phyloP scores from a whole-genome alignment of 2,888 invertebrate species.

The Yponomeuta plumbellus region DNA sequence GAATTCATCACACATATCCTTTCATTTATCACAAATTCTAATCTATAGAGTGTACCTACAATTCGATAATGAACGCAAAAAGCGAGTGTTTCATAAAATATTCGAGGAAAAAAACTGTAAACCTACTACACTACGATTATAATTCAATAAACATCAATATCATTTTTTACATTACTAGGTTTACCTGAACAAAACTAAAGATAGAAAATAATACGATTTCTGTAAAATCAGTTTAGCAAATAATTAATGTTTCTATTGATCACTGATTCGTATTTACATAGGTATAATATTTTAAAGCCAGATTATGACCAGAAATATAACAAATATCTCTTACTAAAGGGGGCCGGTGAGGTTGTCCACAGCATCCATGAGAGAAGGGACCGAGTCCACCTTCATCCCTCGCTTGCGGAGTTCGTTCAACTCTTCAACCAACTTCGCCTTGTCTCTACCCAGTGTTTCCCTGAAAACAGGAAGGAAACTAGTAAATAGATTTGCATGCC shows the following conservation, averaged over 20 bases:
- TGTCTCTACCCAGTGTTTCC: conserved; percentile 80
- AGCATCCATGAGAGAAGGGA: conserved; percentile 79
- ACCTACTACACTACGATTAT: neutral
- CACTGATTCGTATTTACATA: neutral
- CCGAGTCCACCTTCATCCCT: conserved; percentile 80
- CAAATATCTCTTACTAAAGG: neutral
- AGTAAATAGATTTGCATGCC: neutral
- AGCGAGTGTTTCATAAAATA: neutral
- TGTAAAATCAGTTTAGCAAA: neutral
- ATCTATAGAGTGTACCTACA: neutral
- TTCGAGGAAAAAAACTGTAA: neutral
- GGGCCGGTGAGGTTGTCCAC: conserved; percentile 72
- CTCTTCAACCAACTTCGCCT: conserved; percentile 76
- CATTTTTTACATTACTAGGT: neutral
- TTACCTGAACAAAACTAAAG: neutral
- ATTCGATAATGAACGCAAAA: neutral
- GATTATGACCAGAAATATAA: neutral
- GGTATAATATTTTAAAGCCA: neutral
- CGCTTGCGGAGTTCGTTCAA: conserved; percentile 77
- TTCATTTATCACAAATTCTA: neutral
- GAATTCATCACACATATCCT: neutral
- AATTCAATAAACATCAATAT: neutral
- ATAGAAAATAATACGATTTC: neutral
- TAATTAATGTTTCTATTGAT: neutral
- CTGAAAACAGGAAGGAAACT: conserved; percentile 44